Evolutionary conservation across 2,113 vertebrate genomes (phyloP), one percentile per base, ranked within the genome.

Genomic region (Chaetorhynchus papuensis): DNA sequence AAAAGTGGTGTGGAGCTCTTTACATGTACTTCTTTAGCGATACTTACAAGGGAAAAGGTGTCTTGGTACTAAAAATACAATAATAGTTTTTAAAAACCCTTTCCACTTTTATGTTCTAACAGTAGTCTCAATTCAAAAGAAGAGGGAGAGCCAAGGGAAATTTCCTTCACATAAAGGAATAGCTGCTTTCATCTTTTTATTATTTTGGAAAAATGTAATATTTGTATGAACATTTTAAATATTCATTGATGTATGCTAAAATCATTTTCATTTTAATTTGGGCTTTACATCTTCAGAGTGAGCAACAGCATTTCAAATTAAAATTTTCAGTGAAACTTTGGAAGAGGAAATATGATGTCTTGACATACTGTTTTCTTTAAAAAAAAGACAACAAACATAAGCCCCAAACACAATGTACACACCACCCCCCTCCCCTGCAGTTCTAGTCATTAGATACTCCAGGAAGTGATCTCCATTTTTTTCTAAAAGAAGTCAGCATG

Each of bases 401-500:
- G 11, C 54, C 70, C 76, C 56, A 88, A 90, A 77, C 60, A 83
- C 76, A 83, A 87, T 26, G 27, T 78, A 96, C 89, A 74, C 6
- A 30, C 20, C 17, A 15, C 21, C 56, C 66, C 64, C 30, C 17
- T 27, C 24, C 57, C 24, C 53, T 71, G 53, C 74, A 95, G 47
- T 85, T 93, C 68, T 90, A 92, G 33, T 88, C n/a, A 65, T 85
- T 93, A 96, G 61, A 87, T 87, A 66, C 70, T 96, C 93, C 87
- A 85, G 70, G 93, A 96, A 95, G 65, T 37, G 19, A 69, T 96
- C 44, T 94, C 74, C 52, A 35, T n/a, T 90, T 89, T 89, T 85
- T 93, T 94, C 77, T 63, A 91, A 91, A 96, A 92, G 94, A 97
- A 97, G 96, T 97, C 90, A 94, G 97, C 93, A 28, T 54, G 91